These are phyloP conservation scores for Vombatus ursinus DNA, from an alignment of 2,113 vertebrate genomes.

Conservation along the genomic window DNA sequence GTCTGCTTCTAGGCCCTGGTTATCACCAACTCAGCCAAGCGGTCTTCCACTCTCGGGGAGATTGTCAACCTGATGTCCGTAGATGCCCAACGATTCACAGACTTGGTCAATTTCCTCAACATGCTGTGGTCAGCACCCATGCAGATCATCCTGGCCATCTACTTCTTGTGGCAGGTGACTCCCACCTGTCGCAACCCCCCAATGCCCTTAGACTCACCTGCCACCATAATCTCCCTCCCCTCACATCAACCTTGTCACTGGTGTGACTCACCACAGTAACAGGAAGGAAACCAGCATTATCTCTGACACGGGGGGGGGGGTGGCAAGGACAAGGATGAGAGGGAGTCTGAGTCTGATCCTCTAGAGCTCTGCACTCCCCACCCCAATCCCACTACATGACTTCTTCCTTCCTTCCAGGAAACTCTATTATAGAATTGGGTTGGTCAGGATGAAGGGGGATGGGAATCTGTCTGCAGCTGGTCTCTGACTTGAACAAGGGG, in stretches of 20 bases:
- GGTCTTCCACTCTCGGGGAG: conserved; percentile 93
- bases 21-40: conserved; percentile 94
- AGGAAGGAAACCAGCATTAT: not conserved
- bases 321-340: not conserved
- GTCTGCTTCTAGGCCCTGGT: conserved; percentile 87
- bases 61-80: conserved; percentile 98
- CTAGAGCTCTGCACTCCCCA: not conserved
- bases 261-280: not conserved
- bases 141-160: conserved; percentile 93
- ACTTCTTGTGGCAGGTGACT: conserved; percentile 96
- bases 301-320: not conserved
- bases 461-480: not conserved
- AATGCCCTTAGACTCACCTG: not conserved
- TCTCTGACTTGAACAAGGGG: not conserved
- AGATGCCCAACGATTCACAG: conserved; percentile 95
- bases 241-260: conserved; percentile 10
- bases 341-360: not conserved
- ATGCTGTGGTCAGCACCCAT: conserved; percentile 97
- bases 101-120: conserved; percentile 92
- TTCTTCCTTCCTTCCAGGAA: not conserved
- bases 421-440: not conserved
- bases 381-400: not conserved
- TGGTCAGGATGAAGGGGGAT: not conserved
- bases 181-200: not conserved
- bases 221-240: not conserved